Base-by-base conservation (phyloP, 2,797 vertebrate species). In the Propithecus deckenii region DNA sequence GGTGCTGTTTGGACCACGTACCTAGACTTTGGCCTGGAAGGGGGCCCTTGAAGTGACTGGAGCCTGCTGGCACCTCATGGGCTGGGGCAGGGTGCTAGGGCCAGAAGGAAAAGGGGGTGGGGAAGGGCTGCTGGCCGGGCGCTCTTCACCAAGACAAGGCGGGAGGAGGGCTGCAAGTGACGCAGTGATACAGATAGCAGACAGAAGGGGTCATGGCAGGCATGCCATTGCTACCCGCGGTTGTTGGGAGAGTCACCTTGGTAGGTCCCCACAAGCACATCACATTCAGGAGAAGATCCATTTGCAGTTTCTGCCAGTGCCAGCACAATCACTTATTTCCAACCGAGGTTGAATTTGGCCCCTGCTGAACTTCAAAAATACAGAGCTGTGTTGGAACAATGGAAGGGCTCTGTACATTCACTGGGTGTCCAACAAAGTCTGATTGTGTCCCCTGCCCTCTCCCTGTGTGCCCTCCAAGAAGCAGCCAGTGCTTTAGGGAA, bases 361-460 rank as follows among this genome's bases (percentile, higher is more conserved):
- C 67, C 55, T 46, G 75, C 55, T 94, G 69, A 71, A 30, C 83
- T 87, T 69, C 76, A 69, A 43, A 43, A 79, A 74, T 9, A 87
- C 83, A 97, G 65, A 91, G 32, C 52, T 87, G 55, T 91, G 74
- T 75, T 69, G 80, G 5, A 92, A 97, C 94, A 94, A 65, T 72
- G 85, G 9, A 38, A 95, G 23, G 52, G 80, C 32, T 32, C 28
- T 43, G 71, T 72, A 61, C 92, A 80, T 88, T 2, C 97, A 35
- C 72, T 59, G n/a, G 14, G n/a, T 22, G 2, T 72, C 30, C 94
- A 86, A 90, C 71, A 52, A 96, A 96, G 92, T 93, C 43, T 85
- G 72, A n/a, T 0, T 85, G 13, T 88, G 28, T 86, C 65, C 1
- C 79, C 91, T 86, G 3, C 61, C 91, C 50, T 84, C 59, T 94